These are phyloP conservation scores for Hypsopygia costalis DNA, from an alignment of 2,888 invertebrate species.

Conservation along the genomic window DNA sequence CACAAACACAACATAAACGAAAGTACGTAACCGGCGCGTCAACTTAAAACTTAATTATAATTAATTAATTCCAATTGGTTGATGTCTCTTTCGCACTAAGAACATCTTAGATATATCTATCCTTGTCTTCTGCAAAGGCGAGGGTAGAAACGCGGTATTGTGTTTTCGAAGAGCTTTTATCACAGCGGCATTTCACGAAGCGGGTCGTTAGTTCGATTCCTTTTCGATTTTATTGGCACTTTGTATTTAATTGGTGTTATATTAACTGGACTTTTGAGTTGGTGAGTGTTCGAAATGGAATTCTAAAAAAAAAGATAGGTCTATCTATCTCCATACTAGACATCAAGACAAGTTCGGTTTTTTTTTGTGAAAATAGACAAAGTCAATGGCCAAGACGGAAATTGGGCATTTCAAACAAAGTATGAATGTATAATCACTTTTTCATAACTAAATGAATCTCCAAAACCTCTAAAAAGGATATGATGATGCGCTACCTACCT, in stretches of 20 bases:
- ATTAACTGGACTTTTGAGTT: constrained; percentile 26
- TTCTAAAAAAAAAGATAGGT: too few relatives aligned
- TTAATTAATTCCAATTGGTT: constrained; percentile 88
- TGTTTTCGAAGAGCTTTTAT: constrained; percentile 79
- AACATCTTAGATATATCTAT: constrained; percentile 69
- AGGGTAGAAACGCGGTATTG: constrained; percentile 70
- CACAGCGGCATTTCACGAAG: constrained; percentile 69
- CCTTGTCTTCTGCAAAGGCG: constrained; percentile 50
- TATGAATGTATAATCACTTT: too few relatives aligned
- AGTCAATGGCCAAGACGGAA: too few relatives aligned
- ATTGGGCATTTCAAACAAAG: too few relatives aligned
- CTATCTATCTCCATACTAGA: too few relatives aligned
- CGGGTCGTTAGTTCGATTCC: constrained; percentile 71
- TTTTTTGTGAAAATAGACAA: too few relatives aligned
- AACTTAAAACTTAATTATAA: constrained; percentile 92
- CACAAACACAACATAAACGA: constrained; percentile 58
- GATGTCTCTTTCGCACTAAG: constrained; percentile 58
- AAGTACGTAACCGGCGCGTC: constrained; percentile 81
- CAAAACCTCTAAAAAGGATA: too few relatives aligned
- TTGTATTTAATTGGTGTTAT: constrained; percentile 70
- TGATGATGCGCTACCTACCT: too few relatives aligned
- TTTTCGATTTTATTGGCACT: constrained; percentile 73
- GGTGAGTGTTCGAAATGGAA: too few relatives aligned
- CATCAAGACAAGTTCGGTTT: too few relatives aligned
- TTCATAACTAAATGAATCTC: too few relatives aligned